A percentile compares a stretch with the other conserved stretches of the same genome.
Evolutionary conservation across 1,140 invertebrate species (phyloP).

Genomic region (Chironomus tepperi): DNA sequence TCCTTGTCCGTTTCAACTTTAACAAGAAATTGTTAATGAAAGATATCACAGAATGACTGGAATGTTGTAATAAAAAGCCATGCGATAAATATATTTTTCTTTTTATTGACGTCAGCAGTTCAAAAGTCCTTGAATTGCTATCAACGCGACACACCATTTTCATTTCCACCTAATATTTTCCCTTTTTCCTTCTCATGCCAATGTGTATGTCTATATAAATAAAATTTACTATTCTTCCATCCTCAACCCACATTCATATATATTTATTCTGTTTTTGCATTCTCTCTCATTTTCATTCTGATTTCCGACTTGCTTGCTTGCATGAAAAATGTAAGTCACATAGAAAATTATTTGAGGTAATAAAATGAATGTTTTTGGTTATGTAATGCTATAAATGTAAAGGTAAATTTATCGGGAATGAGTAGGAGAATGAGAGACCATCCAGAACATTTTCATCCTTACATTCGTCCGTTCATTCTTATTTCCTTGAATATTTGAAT

Average conservation of each 20-base stretch:
- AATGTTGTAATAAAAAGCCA: too few relatives aligned
- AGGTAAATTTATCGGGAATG: not conserved
- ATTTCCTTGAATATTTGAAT: not conserved
- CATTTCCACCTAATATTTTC: not conserved
- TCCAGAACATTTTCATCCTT: not conserved
- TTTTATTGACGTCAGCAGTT: not conserved
- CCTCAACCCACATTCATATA: not conserved
- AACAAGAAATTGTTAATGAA: too few relatives aligned
- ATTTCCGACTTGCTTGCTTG: not conserved
- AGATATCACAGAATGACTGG: too few relatives aligned
- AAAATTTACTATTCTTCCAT: not conserved
- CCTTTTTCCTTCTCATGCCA: too few relatives aligned
- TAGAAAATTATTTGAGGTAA: not conserved
- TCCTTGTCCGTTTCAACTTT: too few relatives aligned
- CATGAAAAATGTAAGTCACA: not conserved
- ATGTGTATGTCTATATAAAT: not conserved
- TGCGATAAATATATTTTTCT: not conserved
- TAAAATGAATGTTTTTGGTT: conserved; percentile 11
- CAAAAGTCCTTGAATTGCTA: not conserved
- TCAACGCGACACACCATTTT: not conserved
- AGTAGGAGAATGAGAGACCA: too few relatives aligned
- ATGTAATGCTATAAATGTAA: conserved; percentile 2
- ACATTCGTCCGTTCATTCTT: not conserved
- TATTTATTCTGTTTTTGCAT: not conserved
- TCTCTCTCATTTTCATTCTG: too few relatives aligned